These are phyloP conservation scores for Drosophila hydei DNA, from an alignment of 1,140 invertebrate genomes.

Conservation along the genomic window DNA sequence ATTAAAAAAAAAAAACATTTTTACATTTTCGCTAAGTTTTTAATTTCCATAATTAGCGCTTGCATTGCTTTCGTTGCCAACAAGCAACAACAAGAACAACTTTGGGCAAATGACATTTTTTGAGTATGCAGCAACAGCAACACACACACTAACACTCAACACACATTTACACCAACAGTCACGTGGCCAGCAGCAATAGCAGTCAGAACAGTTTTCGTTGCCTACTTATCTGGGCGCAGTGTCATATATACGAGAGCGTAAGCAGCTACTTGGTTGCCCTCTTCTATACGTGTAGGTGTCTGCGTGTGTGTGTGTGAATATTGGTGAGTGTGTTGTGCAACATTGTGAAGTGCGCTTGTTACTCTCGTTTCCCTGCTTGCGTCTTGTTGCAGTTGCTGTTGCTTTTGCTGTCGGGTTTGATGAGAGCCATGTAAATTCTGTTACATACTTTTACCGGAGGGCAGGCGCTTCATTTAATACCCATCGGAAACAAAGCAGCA, in stretches of 20 bases:
- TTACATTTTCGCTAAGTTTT: slow-evolving; percentile 78
- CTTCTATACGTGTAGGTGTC: slow-evolving; percentile 12
- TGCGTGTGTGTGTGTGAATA: slow-evolving; percentile 22
- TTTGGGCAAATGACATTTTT: slow-evolving; percentile 71
- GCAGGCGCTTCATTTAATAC: slow-evolving; percentile 22
- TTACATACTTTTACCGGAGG: slow-evolving; percentile 25
- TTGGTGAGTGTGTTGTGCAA: slow-evolving; percentile 45
- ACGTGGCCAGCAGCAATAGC: slow-evolving; percentile 15
- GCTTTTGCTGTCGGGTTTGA: slow-evolving; percentile 39
- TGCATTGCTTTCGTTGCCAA: slow-evolving; percentile 41
- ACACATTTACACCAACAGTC: slow-evolving; percentile 18
- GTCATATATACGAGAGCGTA: slow-evolving; percentile 38
- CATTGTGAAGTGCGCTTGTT: slow-evolving; percentile 51
- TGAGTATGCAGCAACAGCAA: slow-evolving; percentile 62
- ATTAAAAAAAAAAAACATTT: slow-evolving; percentile 80
- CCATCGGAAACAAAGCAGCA: slow-evolving; percentile 12
- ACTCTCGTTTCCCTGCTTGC: slow-evolving; percentile 19
- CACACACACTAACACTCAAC: slow-evolving; percentile 32
- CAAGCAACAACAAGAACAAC: slow-evolving; percentile 41
- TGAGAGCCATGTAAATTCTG: slow-evolving; percentile 43
- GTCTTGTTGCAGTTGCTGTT: slow-evolving; percentile 15
- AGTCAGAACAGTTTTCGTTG: slow-evolving; percentile 59
- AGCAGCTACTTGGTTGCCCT: slow-evolving; percentile 38
- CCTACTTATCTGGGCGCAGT: slow-evolving; percentile 76
- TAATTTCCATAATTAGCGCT: slow-evolving; percentile 81